These are phyloP conservation scores for Mamestra brassicae DNA, from an alignment of 2,888 invertebrate species.

Conservation along the genomic window DNA sequence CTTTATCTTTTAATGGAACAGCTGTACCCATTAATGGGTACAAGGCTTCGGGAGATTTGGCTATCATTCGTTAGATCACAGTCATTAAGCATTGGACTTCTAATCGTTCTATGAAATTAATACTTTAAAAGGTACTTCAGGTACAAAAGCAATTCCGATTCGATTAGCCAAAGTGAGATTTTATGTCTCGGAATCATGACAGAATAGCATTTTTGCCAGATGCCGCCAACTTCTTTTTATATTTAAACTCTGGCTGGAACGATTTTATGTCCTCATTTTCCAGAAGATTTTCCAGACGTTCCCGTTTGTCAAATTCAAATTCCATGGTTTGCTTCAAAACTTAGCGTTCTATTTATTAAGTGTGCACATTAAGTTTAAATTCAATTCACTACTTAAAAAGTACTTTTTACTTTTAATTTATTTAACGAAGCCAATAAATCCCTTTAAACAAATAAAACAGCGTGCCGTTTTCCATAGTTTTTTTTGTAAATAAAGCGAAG, in stretches of 20 bases:
- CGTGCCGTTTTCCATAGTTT: constrained; percentile 33
- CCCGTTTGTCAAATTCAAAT: constrained; percentile 24
- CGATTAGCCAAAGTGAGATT: constrained; percentile 45
- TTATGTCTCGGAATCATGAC: constrained; percentile 28
- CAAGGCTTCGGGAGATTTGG: constrained; percentile 52
- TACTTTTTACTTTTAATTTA: constrained; percentile 28
- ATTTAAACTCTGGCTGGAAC: constrained; percentile 13
- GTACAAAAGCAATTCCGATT: constrained; percentile 32
- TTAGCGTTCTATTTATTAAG: background rate
- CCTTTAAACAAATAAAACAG: constrained; percentile 25
- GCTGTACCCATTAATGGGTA: constrained; percentile 66
- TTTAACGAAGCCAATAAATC: constrained; percentile 22
- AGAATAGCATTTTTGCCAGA: constrained; percentile 40
- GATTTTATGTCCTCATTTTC: constrained; percentile 24
- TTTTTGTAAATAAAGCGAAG: constrained; percentile 25
- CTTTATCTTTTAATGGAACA: constrained; percentile 70
- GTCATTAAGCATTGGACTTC: constrained; percentile 26
- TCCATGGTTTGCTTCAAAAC: constrained; percentile 1
- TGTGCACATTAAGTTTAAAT: background rate
- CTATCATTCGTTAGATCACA: constrained; percentile 42
- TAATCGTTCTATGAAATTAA: constrained; percentile 32
- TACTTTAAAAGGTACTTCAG: constrained; percentile 20
- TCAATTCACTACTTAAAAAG: background rate
- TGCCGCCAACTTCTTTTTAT: constrained; percentile 15
- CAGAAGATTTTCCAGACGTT: background rate